A percentile compares a stretch with the other conserved stretches of the same genome.
Conservation (phyloP, 2,888 invertebrate species). For the Galeruca laticollis region DNA sequence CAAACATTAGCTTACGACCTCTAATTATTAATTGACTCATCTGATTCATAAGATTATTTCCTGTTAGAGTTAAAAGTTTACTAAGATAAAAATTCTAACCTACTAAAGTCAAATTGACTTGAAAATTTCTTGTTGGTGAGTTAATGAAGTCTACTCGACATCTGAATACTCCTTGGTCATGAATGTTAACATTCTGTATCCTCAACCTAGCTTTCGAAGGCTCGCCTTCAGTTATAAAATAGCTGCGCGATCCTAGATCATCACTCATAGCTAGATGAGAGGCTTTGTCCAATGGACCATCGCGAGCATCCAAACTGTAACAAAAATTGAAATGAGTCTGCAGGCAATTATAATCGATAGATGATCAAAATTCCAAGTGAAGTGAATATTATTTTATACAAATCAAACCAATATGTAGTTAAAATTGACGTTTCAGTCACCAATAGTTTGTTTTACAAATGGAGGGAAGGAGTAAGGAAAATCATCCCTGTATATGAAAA, state of each 20-base stretch:
- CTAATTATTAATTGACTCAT: too few relatives aligned
- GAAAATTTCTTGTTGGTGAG: constrained; percentile 88
- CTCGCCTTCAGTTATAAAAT: constrained; percentile 80
- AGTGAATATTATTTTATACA: too few relatives aligned
- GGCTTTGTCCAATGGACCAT: constrained; percentile 74
- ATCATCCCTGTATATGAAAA: too few relatives aligned
- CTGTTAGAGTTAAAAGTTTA: too few relatives aligned
- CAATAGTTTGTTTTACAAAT: too few relatives aligned
- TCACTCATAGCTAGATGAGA: constrained; percentile 84
- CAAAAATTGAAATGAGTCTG: constrained; percentile 34
- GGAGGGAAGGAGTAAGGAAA: too few relatives aligned
- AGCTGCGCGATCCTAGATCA: constrained; percentile 80
- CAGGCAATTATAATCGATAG: not conserved
- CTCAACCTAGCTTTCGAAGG: constrained; percentile 80
- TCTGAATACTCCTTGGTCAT: constrained; percentile 87
- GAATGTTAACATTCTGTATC: constrained; percentile 77
- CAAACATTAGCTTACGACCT: too few relatives aligned
- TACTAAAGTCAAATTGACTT: constrained; percentile 87
- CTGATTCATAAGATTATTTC: too few relatives aligned
- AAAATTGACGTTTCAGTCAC: too few relatives aligned
- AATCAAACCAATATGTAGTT: too few relatives aligned
- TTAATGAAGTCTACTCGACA: constrained; percentile 91
- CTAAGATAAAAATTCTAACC: constrained; percentile 72
- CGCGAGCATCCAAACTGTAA: constrained; percentile 82
- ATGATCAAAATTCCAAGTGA: not conserved